Base-by-base conservation (phyloP, 2,888 invertebrate genomes). In the Platycheirus rosarum region DNA sequence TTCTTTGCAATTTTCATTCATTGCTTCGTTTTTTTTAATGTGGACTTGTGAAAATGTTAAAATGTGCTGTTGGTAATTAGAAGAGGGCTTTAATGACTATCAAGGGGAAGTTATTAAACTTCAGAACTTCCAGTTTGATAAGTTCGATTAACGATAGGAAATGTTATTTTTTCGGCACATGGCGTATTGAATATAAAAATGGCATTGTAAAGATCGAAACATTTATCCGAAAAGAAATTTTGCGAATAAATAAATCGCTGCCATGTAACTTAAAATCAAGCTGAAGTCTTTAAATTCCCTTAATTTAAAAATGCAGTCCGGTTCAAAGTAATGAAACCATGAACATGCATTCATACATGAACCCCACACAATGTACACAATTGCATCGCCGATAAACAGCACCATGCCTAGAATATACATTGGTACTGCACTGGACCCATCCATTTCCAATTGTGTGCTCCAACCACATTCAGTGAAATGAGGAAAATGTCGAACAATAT, bases 401-500 rank as follows among this genome's bases (percentile, higher is more conserved):
- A 70, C 37, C 44, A 26, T 32, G 37, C 62, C 69, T 46, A 16
- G 40, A 6, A 4, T 26, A 26, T 26, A 26, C 26, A n/a, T n/a
- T n/a, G n/a, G n/a, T n/a, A n/a, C n/a, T n/a, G 23, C 6, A 20
- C 37, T 55, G 40, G n/a, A 32, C 11, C 65, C 71, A 73, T 57
- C 44, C 66, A 51, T 53, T 60, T 71, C 29, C 65, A 71, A 71
- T 71, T 71, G 71, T 49, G 51, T 71, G 23, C 65, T 29, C 13
- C 49, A 29, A 70, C 57, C 62, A 71, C 62, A 44, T 65, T 44
- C 46, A 73, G 8, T 75, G 76, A 76, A 80, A 80, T 71, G 80
- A 76, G 80, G 68, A 77, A 82, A 82, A 82, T 82, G 85, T 85
- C 79, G 77, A 42, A 85, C 79, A 76, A 78, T 85, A 86, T 85